phyloP scores from a whole-genome alignment of 1,140 invertebrate genomes.

The Choristoneura fumiferana region DNA sequence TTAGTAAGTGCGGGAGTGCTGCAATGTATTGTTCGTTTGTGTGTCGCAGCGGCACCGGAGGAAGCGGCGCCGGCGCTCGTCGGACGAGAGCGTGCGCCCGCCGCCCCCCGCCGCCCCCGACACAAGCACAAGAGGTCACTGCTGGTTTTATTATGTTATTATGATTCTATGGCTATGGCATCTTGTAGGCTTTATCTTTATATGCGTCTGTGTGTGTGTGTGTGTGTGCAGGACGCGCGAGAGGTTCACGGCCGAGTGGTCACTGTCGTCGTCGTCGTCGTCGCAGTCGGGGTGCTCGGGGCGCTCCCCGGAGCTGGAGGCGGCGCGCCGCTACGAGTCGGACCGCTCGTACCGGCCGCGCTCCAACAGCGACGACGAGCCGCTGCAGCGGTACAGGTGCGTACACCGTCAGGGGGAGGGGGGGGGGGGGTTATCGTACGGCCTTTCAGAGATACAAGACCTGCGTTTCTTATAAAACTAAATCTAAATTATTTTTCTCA shows the following conservation, averaged over 20 bases:
- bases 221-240: constrained; percentile 43
- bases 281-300: too few species aligned
- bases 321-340: constrained; percentile 60
- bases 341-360: constrained; percentile 65
- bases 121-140: not conserved
- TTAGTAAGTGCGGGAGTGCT: too few species aligned
- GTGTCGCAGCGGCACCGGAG: constrained; percentile 15
- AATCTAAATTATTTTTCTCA: too few species aligned
- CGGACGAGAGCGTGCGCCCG: not conserved
- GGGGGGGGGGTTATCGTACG: too few species aligned
- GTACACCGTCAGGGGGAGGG: not conserved
- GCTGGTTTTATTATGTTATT: too few species aligned
- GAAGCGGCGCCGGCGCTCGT: constrained; percentile 28
- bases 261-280: constrained; percentile 31
- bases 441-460: too few species aligned
- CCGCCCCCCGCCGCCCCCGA: not conserved
- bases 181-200: too few species aligned
- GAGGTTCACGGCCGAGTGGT: constrained; percentile 34
- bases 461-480: too few species aligned
- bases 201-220: too few species aligned
- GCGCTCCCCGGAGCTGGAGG: constrained; percentile 31
- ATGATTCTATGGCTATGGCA: too few species aligned
- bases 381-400: constrained; percentile 59
- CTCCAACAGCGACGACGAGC: constrained; percentile 76
- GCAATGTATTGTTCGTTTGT: not conserved